phyloP scores from a whole-genome alignment of 1,140 invertebrate genomes.

The Rhopalosiphum padi region DNA sequence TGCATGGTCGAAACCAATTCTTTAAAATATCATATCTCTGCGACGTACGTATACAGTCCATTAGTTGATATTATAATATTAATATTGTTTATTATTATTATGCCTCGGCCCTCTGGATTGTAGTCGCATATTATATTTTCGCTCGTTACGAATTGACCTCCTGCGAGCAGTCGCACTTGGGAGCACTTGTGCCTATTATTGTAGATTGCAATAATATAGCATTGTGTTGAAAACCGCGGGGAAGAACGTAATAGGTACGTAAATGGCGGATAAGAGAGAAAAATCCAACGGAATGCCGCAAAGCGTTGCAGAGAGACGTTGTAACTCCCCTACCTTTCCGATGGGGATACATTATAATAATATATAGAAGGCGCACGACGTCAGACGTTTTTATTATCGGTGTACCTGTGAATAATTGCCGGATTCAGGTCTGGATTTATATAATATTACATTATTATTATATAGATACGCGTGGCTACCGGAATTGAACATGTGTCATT shows the following conservation, averaged over 20 bases:
- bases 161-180: not conserved
- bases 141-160: too few relatives aligned
- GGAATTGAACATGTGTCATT: slow-evolving; percentile 30
- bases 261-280: not conserved
- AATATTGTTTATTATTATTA: too few relatives aligned
- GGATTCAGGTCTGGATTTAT: slow-evolving; percentile 9
- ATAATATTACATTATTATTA: not conserved
- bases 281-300: not conserved
- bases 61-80: too few relatives aligned
- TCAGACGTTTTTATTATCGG: slow-evolving; percentile 30
- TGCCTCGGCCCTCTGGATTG: too few relatives aligned
- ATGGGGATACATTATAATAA: not conserved
- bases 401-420: slow-evolving; percentile 7
- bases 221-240: not conserved
- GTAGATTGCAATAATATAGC: not conserved
- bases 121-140: too few relatives aligned
- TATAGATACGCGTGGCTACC: not conserved
- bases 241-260: not conserved
- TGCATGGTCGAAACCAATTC: too few relatives aligned
- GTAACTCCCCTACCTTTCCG: not conserved
- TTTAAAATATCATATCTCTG: too few relatives aligned
- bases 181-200: not conserved
- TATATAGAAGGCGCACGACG: not conserved
- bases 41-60: too few relatives aligned
- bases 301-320: not conserved